Evolutionary conservation across 2,113 vertebrate genomes (phyloP), one percentile per base, ranked within the genome.

Genomic region (Malurus melanocephalus): DNA sequence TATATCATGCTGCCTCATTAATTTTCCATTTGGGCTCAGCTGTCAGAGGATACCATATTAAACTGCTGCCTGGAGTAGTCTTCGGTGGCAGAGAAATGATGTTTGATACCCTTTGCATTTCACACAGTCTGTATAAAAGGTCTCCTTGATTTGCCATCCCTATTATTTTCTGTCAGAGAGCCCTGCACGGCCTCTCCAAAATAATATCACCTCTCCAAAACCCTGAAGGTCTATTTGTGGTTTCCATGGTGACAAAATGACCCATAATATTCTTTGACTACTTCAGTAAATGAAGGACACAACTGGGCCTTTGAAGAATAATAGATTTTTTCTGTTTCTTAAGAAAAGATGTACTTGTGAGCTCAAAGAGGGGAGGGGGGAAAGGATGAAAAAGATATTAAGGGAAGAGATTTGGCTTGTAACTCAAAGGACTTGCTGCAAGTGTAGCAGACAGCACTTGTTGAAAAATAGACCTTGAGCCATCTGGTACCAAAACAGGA

Each of bases 91-190:
- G 94, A 95, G 92, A 95, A 94, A 94, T 91, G 88, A 92, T 56
- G 76, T 93, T 90, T 89, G 95, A 92, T 90, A 93, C 75, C 77
- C 57, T 94, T 95, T 90, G 94, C 88, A 93, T 88, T 93, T 94
- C 87, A 79, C 69, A 72, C 88, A 87, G 92, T 92, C 95, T 20
- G 24, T 91, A 89, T 93, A 74, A 94, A 96, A 94, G 94, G 87
- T 92, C 90, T 93, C 94, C 94, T 96, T 96, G 96, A 96, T 96
- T 96, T 96, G 94, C 94, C 85, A 87, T 95, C 94, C 94, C 92
- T 93, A 89, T 95, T 94, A 88, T 95, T 90, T 93, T 94, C 93
- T 80, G 53, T 90, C 81, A 64, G 89, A 91, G 92, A 92, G 91
- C 89, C 89, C 94, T 92, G 83, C 52, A 69, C 0, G 45, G 88